Conservation (phyloP, 2,888 invertebrate species). For the Himalopsyche japonica region DNA sequence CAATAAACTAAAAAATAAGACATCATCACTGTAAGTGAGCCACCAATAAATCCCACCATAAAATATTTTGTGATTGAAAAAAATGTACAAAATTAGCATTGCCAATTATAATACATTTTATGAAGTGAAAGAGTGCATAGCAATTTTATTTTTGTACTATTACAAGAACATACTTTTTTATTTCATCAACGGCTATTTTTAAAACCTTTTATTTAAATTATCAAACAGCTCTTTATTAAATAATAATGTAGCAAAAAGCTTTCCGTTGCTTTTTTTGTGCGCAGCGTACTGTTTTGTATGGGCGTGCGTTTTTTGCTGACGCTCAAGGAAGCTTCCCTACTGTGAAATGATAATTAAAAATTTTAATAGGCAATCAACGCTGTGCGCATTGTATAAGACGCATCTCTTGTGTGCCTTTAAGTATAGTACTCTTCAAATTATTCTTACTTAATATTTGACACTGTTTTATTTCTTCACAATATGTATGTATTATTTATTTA, state of each 20-base stretch:
- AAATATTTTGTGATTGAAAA: too few species aligned
- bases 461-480: too few species aligned
- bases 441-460: not conserved
- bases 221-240: not conserved
- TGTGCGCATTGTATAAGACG: slow-evolving; percentile 18
- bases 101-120: too few species aligned
- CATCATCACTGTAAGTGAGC: too few species aligned
- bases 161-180: too few species aligned
- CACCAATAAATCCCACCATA: too few species aligned
- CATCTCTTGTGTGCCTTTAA: not conserved
- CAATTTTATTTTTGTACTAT: too few species aligned
- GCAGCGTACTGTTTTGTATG: not conserved
- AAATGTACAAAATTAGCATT: too few species aligned
- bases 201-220: not conserved
- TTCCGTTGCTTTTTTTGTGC: not conserved
- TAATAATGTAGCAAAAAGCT: not conserved
- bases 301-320: not conserved
- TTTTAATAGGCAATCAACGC: slow-evolving; percentile 35
- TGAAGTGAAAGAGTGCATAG: too few species aligned
- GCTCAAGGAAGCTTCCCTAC: slow-evolving; percentile 24
- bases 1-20: too few species aligned
- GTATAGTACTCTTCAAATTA: not conserved
- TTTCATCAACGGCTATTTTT: not conserved
- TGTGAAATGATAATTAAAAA: slow-evolving; percentile 34
- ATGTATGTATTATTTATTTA: too few species aligned